These are phyloP conservation scores for Chrysemys picta DNA, from an alignment of 2,113 vertebrate species.

Conservation along the genomic window DNA sequence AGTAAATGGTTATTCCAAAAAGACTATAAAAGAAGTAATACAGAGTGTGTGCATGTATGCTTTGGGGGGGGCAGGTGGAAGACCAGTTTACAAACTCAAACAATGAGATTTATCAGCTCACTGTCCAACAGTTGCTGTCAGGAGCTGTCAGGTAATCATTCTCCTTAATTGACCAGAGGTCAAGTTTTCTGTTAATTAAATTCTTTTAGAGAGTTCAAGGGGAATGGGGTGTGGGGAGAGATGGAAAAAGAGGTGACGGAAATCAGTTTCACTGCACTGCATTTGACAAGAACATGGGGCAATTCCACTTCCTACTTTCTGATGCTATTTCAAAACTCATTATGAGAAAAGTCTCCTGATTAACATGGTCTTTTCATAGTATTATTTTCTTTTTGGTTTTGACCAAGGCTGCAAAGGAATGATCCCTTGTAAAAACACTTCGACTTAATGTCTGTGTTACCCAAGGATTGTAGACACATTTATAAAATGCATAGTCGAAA, in stretches of 20 bases:
- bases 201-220: neutral
- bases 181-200: constrained; percentile 56
- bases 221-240: accelerated
- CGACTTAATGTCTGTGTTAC: constrained; percentile 44
- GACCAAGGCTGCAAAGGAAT: constrained; percentile 64
- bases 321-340: constrained; percentile 68
- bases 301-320: constrained; percentile 29
- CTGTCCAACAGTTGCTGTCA: neutral
- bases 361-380: constrained; percentile 61
- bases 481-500: constrained; percentile 65
- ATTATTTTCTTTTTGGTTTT: constrained; percentile 63
- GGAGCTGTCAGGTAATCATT: constrained; percentile 9
- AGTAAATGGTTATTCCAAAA: constrained; percentile 68
- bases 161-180: constrained; percentile 56
- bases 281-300: constrained; percentile 31
- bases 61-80: neutral
- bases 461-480: constrained; percentile 39
- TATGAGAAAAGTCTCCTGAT: constrained; percentile 57
- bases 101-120: neutral
- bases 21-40: neutral
- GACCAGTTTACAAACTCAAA: constrained; percentile 42
- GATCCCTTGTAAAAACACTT: constrained; percentile 60
- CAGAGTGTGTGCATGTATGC: no score
- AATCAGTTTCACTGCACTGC: constrained; percentile 37
- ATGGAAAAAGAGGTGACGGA: constrained; percentile 28